Evolutionary conservation across 2,113 vertebrate genomes (phyloP), one percentile per base, ranked within the genome.

Genomic region (Hypocryptadius cinnamomeus): DNA sequence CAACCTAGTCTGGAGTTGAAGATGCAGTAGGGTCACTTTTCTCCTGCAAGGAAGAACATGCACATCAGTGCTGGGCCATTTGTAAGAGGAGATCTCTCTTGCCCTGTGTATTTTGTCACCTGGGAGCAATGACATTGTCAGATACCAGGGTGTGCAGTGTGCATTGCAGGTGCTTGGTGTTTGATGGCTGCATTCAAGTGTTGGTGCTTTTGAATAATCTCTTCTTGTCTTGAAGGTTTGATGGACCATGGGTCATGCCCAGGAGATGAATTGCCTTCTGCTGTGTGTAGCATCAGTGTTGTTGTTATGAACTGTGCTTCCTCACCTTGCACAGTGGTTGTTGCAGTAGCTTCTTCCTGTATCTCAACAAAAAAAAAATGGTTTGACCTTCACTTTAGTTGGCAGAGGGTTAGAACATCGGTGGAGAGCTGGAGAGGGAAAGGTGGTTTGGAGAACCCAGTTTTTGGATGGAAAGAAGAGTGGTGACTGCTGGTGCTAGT

Each of bases 131-230:
- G 79, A 21, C 3, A 6, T 20, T 82, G 47, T 33, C 60, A 84
- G 50, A 23, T 37, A 28, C 12, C n/a, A 33, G 28, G 0, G 0
- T 27, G n/a, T 31, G 45, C 56, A 33, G 28, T 4, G 25, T 39
- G n/a, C 28, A 1, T n/a, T 56, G 47, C 53, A 40, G 30, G 70
- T 73, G 20, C 66, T 76, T 44, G 48, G 37, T 44, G 42, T 88
- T 83, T 54, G 63, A 60, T 65, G 50, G 47, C 64, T 48, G 20
- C 2, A 2, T 33, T 85, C 59, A 53, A 42, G 16, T 15, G 8
- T 24, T 60, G 28, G 28, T 1, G 1, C 47, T 79, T 74, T 76
- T 35, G 65, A 86, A 35, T 74, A 48, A 54, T 57, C 28, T n/a
- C 9, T 25, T 50, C 35, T 42, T 65, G 42, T 50, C 33, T 35